Evolutionary conservation across 2,113 vertebrate genomes (phyloP).

Genomic region (Podarcis cretensis): DNA sequence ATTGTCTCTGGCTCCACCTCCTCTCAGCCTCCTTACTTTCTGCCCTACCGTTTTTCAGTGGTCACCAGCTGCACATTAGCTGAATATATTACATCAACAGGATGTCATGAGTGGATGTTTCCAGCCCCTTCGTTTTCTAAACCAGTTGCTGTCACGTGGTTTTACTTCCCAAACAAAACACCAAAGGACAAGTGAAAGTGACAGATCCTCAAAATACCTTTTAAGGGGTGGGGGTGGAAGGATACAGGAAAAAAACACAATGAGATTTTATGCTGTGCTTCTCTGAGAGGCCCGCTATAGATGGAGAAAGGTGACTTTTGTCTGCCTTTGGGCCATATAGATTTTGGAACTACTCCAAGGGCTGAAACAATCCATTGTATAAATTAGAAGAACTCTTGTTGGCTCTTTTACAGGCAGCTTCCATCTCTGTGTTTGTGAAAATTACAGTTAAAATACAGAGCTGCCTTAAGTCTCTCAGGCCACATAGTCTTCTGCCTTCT

Average conservation of each 20-base stretch:
- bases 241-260: neutral
- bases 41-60: too few relatives aligned
- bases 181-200: constrained; percentile 8
- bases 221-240: neutral
- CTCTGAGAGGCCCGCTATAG: neutral
- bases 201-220: neutral
- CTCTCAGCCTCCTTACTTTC: too few relatives aligned
- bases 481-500: neutral
- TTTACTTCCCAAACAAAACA: neutral
- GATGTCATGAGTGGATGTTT: neutral
- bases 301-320: constrained; percentile 6
- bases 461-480: neutral
- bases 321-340: constrained; percentile 10
- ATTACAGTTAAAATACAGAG: neutral
- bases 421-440: neutral
- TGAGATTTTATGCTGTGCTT: neutral
- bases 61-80: neutral
- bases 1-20: too few relatives aligned
- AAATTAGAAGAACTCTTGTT: constrained; percentile 22
- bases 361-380: constrained; percentile 31
- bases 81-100: neutral
- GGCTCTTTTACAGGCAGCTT: constrained; percentile 3
- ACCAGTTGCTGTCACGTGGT: too few relatives aligned
- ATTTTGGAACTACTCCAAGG: constrained; percentile 31
- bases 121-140: neutral